A percentile compares a stretch with the other conserved stretches of the same genome.
These are phyloP conservation scores for Zaprionus gabonicus DNA, from an alignment of 1,140 invertebrate species.

Conservation along the genomic window DNA sequence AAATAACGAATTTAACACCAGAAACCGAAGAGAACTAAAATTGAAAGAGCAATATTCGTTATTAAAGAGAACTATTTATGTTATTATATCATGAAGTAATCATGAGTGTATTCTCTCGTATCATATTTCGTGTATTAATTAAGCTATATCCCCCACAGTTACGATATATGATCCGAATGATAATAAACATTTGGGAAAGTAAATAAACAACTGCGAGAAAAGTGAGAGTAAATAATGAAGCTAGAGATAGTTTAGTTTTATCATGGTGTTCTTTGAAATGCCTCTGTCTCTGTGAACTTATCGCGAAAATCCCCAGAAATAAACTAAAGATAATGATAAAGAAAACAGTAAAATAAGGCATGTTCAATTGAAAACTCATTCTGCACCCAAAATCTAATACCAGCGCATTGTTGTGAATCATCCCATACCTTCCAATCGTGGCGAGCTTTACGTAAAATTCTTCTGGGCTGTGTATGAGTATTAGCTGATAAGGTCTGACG, in stretches of 20 bases:
- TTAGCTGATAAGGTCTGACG: conserved; percentile 40
- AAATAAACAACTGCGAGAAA: background rate
- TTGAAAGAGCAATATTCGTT: background rate
- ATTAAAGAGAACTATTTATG: background rate
- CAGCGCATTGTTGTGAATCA: conserved; percentile 11
- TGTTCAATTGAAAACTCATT: conserved; percentile 21
- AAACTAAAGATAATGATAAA: background rate
- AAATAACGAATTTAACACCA: background rate
- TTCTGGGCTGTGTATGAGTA: conserved; percentile 21
- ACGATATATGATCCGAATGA: background rate
- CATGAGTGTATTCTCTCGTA: background rate
- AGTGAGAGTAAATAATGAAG: background rate
- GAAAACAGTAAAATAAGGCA: background rate
- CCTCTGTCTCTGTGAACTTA: background rate
- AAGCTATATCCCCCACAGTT: background rate
- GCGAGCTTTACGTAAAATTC: conserved; percentile 44
- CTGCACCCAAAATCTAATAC: conserved; percentile 1
- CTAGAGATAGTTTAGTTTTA: background rate
- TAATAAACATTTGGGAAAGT: background rate
- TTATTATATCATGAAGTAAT: background rate
- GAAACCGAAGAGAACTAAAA: background rate
- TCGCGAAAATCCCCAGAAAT: background rate
- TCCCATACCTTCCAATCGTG: background rate
- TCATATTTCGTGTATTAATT: background rate
- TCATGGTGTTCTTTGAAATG: background rate